These are phyloP conservation scores for Elaphurus davidianus DNA, from an alignment of 2,113 vertebrate genomes.

Conservation along the genomic window DNA sequence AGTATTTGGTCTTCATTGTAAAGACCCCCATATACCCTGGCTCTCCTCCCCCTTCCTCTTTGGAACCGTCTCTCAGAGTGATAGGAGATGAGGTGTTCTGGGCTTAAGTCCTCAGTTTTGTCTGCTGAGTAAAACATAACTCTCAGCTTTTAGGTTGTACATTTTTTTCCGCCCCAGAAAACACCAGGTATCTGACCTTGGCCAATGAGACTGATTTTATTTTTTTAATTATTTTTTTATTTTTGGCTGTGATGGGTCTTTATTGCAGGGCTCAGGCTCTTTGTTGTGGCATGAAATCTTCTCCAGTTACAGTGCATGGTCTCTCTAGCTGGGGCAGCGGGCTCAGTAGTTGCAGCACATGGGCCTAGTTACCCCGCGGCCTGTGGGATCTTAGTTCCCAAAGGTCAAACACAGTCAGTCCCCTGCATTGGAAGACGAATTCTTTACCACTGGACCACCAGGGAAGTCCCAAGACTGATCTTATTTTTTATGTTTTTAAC, in stretches of 20 bases:
- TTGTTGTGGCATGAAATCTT: not conserved
- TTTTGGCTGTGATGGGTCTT: not conserved
- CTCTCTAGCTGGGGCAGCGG: not conserved
- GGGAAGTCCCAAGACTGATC: not conserved
- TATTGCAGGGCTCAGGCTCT: not conserved
- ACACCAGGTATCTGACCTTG: not conserved
- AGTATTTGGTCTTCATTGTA: not conserved
- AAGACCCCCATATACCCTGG: not conserved
- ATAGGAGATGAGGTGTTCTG: not conserved
- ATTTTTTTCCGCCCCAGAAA: accelerated
- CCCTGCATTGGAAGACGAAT: not conserved
- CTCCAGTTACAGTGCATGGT: not conserved
- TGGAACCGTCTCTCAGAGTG: not conserved
- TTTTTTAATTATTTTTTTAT: not conserved
- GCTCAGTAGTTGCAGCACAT: not conserved
- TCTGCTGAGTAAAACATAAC: not conserved
- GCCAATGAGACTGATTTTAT: not conserved
- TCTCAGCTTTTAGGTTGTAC: not conserved
- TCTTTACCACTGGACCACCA: not conserved
- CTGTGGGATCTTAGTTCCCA: not conserved
- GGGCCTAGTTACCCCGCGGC: not conserved
- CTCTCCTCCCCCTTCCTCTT: not conserved
- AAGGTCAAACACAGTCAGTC: not conserved
- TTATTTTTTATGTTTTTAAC: not conserved
- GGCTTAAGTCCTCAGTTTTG: not conserved